Percentiles rank a stretch among this genome's conserved stretches.
These are phyloP conservation scores for Agonum fuliginosum DNA, from an alignment of 2,888 invertebrate genomes.

Conservation along the genomic window DNA sequence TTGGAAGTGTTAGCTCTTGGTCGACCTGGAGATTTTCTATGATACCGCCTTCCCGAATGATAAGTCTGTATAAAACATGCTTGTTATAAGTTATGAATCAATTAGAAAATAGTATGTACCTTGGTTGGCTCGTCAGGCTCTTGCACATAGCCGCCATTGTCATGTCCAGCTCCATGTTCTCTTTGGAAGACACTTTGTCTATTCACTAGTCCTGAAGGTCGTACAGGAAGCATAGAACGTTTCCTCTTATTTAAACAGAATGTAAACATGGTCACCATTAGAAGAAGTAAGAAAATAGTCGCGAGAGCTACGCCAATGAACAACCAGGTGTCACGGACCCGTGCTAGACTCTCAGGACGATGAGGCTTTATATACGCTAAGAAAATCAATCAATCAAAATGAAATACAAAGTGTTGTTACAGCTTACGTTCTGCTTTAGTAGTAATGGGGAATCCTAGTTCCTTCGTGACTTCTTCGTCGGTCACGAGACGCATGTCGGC, in stretches of 20 bases:
- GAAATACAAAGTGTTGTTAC: not conserved
- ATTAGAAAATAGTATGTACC: constrained; percentile 21
- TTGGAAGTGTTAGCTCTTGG: constrained; percentile 62
- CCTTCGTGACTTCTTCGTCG: constrained; percentile 83
- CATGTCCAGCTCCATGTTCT: constrained; percentile 65
- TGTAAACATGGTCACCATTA: constrained; percentile 75
- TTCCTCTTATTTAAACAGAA: constrained; percentile 74
- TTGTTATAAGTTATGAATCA: not conserved
- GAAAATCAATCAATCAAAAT: constrained; percentile 61
- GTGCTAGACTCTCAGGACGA: constrained; percentile 77
- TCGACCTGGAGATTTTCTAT: constrained; percentile 30
- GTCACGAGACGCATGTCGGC: constrained; percentile 88
- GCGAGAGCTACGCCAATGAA: constrained; percentile 79
- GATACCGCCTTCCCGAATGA: constrained; percentile 51
- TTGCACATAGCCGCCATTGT: constrained; percentile 69
- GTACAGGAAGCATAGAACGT: constrained; percentile 62
- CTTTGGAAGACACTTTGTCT: constrained; percentile 69
- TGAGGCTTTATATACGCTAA: constrained; percentile 82
- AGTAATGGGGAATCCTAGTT: constrained; percentile 84
- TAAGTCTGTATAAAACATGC: constrained; percentile 35
- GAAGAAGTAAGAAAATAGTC: constrained; percentile 76
- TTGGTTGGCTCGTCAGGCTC: constrained; percentile 65
- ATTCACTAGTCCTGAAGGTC: constrained; percentile 67
- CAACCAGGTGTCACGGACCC: constrained; percentile 78
- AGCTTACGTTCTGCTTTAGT: constrained; percentile 89